Percentiles rank a stretch among this genome's conserved stretches.
phyloP scores from a whole-genome alignment of 2,113 vertebrate genomes.

The Gasterosteus nipponicus region DNA sequence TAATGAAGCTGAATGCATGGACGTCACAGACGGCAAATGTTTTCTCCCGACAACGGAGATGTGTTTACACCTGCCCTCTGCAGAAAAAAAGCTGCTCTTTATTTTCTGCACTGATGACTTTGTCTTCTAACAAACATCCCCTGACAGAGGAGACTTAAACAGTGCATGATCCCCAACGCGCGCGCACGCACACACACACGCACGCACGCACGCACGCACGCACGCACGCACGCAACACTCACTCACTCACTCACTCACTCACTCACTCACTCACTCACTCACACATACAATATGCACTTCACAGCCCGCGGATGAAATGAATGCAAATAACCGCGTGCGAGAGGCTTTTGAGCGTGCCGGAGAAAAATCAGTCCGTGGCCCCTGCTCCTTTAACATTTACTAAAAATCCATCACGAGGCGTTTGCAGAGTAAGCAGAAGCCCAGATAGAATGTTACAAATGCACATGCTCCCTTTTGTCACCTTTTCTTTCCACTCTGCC shows the following conservation, averaged over 20 bases:
- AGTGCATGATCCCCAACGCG: constrained; percentile 43
- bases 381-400: constrained; percentile 72
- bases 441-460: constrained; percentile 64
- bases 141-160: constrained; percentile 58
- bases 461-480: constrained; percentile 61
- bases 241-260: constrained; percentile 3
- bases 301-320: constrained; percentile 60
- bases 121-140: constrained; percentile 53
- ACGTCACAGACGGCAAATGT: constrained; percentile 25
- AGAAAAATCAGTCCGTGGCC: constrained; percentile 57
- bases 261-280: constrained; percentile 28
- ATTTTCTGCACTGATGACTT: constrained; percentile 65
- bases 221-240: constrained; percentile 8
- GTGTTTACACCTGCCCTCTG: constrained; percentile 60
- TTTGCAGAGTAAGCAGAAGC: constrained; percentile 67
- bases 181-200: constrained; percentile 2
- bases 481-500: constrained; percentile 49
- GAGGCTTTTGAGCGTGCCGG: constrained; percentile 41
- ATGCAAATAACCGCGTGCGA: constrained; percentile 63
- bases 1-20: constrained; percentile 10
- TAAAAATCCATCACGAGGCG: constrained; percentile 64
- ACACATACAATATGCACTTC: constrained; percentile 71
- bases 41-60: constrained; percentile 15
- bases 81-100: constrained; percentile 50
- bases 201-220: constrained; percentile 15